Percentiles rank a stretch among this genome's conserved stretches.
Evolutionary conservation across 2,113 vertebrate genomes (phyloP).

Genomic region (Panthera uncia): DNA sequence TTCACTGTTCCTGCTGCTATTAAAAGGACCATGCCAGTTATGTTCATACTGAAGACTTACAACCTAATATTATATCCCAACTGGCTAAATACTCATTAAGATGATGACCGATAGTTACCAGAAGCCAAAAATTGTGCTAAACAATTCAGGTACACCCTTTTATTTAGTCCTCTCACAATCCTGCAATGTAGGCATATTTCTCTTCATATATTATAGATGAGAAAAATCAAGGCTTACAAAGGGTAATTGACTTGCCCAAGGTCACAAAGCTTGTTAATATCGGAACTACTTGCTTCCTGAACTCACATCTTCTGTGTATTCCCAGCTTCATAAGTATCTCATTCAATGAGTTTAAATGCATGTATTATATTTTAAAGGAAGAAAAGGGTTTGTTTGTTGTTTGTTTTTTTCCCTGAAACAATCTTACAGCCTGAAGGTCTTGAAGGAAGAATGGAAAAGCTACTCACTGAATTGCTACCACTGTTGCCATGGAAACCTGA

Average conservation of each 20-base stretch:
- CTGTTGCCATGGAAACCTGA: slow-evolving; percentile 71
- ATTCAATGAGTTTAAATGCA: slow-evolving; percentile 46
- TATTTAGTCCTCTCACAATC: not conserved
- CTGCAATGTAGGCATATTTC: not conserved
- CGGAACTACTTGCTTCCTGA: not conserved
- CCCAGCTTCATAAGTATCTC: not conserved
- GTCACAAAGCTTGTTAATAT: not conserved
- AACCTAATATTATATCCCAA: not conserved
- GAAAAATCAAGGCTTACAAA: slow-evolving; percentile 10
- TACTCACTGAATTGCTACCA: slow-evolving; percentile 56
- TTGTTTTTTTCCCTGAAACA: not conserved
- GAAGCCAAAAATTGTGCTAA: not conserved
- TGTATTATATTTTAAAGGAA: slow-evolving; percentile 41
- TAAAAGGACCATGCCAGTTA: not conserved
- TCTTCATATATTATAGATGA: slow-evolving; percentile 40
- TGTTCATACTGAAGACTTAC: not conserved
- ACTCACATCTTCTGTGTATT: not conserved
- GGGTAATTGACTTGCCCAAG: not conserved
- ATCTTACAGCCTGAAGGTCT: slow-evolving; percentile 65
- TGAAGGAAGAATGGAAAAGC: slow-evolving; percentile 61
- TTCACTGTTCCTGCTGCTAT: not conserved
- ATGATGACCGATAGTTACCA: not conserved
- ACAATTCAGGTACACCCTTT: not conserved
- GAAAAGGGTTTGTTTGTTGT: not conserved
- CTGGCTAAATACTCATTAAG: not conserved